Conservation (phyloP, 2,888 invertebrate genomes). For the Tenthredo scrophulariae region DNA sequence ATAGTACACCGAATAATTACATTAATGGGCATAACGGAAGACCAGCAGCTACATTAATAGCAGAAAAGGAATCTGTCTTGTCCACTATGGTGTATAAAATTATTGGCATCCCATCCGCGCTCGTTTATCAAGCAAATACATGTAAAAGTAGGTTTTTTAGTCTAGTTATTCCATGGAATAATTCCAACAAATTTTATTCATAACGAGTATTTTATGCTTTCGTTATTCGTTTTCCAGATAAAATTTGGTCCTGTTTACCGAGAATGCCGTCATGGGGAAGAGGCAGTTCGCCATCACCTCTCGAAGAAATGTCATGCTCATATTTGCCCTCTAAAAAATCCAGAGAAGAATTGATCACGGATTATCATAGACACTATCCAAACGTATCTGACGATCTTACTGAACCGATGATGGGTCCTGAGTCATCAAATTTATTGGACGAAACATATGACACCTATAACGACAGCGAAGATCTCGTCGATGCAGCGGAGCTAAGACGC, state of each 20-base stretch:
- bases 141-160: slow-evolving; percentile 57
- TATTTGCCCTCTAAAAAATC: slow-evolving; percentile 68
- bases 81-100: slow-evolving; percentile 34
- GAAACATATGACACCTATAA: slow-evolving; percentile 54
- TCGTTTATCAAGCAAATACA: slow-evolving; percentile 55
- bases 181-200: background rate
- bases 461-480: slow-evolving; percentile 60
- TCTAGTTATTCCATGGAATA: background rate
- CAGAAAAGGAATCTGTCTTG: slow-evolving; percentile 37
- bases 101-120: slow-evolving; percentile 30
- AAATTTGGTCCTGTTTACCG: slow-evolving; percentile 59
- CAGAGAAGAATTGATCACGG: slow-evolving; percentile 65
- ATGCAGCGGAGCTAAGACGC: slow-evolving; percentile 62
- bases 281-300: slow-evolving; percentile 56
- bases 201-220: background rate
- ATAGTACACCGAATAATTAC: slow-evolving; percentile 40
- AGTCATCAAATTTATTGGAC: slow-evolving; percentile 42
- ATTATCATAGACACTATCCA: slow-evolving; percentile 59
- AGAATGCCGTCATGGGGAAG: slow-evolving; percentile 63
- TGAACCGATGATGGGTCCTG: slow-evolving; percentile 61
- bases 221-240: slow-evolving; percentile 61
- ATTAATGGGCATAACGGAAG: slow-evolving; percentile 36
- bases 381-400: slow-evolving; percentile 64
- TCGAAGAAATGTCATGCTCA: slow-evolving; percentile 73
- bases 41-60: background rate